Percentiles rank a stretch among this genome's conserved stretches.
phyloP scores from a whole-genome alignment of 2,888 invertebrate species.

The Vesta saturnalis region DNA sequence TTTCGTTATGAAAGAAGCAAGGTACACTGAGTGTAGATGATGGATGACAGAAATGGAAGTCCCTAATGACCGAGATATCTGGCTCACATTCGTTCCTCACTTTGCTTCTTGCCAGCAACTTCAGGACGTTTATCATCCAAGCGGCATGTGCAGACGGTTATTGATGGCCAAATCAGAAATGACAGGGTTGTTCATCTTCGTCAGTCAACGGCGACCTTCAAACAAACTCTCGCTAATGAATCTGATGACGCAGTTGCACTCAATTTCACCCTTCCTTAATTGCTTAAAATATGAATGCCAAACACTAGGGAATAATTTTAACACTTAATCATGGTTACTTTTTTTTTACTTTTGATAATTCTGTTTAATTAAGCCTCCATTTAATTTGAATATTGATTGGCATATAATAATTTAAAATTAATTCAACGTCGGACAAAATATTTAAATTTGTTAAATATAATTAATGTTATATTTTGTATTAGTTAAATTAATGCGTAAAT shows the following conservation, averaged over 20 bases:
- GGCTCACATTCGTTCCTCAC: constrained; percentile 54
- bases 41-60: constrained; percentile 58
- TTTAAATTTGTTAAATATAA: constrained; percentile 1
- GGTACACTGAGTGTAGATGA: constrained; percentile 51
- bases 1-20: constrained; percentile 45
- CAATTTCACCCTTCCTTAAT: constrained; percentile 33
- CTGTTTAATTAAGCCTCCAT: background rate
- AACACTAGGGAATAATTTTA: background rate
- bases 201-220: constrained; percentile 55
- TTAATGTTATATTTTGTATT: constrained; percentile 4
- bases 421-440: background rate
- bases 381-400: constrained; percentile 6
- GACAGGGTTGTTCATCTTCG: constrained; percentile 61
- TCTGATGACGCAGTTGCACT: constrained; percentile 51
- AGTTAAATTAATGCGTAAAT: constrained; percentile 11
- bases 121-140: constrained; percentile 58
- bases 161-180: constrained; percentile 62
- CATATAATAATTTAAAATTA: background rate
- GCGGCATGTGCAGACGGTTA: constrained; percentile 56
- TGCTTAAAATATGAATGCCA: constrained; percentile 17
- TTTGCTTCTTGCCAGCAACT: constrained; percentile 54
- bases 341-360: background rate
- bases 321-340: background rate
- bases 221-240: constrained; percentile 54
- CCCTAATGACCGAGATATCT: constrained; percentile 59